These are phyloP conservation scores for Hydraecia micacea DNA, from an alignment of 2,888 invertebrate species.

Conservation along the genomic window DNA sequence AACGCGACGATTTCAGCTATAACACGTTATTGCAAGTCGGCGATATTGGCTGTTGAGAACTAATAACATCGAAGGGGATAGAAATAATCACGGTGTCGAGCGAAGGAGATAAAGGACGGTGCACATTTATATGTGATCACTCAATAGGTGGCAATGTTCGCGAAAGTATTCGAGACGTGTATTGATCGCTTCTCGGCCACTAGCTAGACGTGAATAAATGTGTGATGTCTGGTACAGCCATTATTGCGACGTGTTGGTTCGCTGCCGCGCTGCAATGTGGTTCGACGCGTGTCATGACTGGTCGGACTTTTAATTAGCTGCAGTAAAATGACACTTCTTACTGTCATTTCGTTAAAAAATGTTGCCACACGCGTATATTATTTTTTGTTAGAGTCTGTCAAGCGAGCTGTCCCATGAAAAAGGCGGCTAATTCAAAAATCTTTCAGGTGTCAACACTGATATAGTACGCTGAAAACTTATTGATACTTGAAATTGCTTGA, in stretches of 20 bases:
- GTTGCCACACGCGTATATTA: too few species aligned
- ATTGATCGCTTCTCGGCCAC: conserved; percentile 39
- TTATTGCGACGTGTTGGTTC: conserved; percentile 24
- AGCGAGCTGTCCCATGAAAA: too few species aligned
- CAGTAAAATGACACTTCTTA: too few species aligned
- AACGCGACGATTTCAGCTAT: conserved; percentile 5
- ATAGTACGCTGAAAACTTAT: too few species aligned
- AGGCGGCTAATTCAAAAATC: too few species aligned
- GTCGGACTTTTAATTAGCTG: too few species aligned
- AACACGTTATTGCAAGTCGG: conserved; percentile 1
- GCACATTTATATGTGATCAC: conserved; percentile 20
- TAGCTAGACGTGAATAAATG: conserved; percentile 33
- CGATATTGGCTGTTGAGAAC: conserved; percentile 3
- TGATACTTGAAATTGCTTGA: too few species aligned
- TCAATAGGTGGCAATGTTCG: conserved; percentile 15
- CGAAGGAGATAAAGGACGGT: neutral
- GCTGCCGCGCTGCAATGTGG: neutral
- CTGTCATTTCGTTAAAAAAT: too few species aligned
- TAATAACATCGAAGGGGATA: conserved; percentile 3
- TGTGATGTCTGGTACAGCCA: conserved; percentile 23
- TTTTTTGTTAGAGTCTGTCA: too few species aligned
- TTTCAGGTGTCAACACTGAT: too few species aligned
- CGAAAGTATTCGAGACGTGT: conserved; percentile 28
- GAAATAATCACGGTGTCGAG: neutral
- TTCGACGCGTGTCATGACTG: too few species aligned